Base-by-base conservation (phyloP, 2,888 invertebrate genomes). In the Folsomia manolachei region DNA sequence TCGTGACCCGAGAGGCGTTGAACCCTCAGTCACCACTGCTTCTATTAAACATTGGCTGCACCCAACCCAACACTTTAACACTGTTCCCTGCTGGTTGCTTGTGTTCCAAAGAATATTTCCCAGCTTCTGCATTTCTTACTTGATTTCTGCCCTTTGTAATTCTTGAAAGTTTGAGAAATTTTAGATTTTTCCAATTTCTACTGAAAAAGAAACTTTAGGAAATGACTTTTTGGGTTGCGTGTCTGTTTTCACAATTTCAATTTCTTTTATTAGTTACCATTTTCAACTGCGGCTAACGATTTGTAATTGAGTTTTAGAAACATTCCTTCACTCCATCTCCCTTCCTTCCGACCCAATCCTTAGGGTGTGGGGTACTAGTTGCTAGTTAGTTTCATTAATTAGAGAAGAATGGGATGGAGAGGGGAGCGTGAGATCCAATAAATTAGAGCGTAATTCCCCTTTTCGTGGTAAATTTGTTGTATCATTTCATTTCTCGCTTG, bases 1-100 rank as follows among this genome's bases (percentile, higher is more conserved):
- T 72, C 76, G 76, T 76, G 76, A 76, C 76, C 63, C 52, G 65
- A 70, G 69, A 74, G 72, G 74, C 74, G 73, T 74, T 72, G 68
- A 74, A 74, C 70, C 73, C 71, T 71, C 56, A 56, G 56, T 21
- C 72, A 70, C 70, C 73, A 71, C 68, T n/a, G n/a, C n/a, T n/a
- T n/a, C n/a, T n/a, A n/a, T n/a, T n/a, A n/a, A n/a, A n/a, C 71
- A 72, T 14, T 14, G 21, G 56, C 7, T 19, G 56, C 56, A 39
- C 39, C 39, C 56, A 11, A 9, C 9, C 51, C 9, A 56, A 56
- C 56, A 56, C 56, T 56, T 56, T 56, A 56, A 56, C 56, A 56
- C 56, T 56, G 7, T 21, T 56, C 18, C n/a, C 56, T 56, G 11
- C 56, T 56, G 19, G 19, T 51, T 19, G 18, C n/a, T 56, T 56